Base-by-base conservation (phyloP, 2,888 invertebrate genomes). In the Drosophila paranaensis region DNA sequence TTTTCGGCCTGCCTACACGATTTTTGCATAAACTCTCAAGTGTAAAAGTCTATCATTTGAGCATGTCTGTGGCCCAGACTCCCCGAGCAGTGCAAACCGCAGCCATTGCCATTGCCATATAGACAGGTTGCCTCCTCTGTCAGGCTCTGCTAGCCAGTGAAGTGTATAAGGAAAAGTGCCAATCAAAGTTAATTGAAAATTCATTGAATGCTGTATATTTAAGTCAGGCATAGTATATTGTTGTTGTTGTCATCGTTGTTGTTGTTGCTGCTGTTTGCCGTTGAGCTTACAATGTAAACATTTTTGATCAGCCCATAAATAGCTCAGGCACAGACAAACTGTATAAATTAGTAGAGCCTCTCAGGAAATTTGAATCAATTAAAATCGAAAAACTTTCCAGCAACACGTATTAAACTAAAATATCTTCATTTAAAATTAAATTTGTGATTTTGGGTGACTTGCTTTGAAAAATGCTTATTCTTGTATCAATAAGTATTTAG, bases 121-220 rank as follows among this genome's bases (percentile, higher is more conserved):
- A 51, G 61, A 45, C 48, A 33, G 39, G 39, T 39, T 39, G 25
- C 14, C 20, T 20, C 14, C 50, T 57, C 39, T 53, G 48, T 57
- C 62, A 43, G 57, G 27, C 54, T 20, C 60, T 54, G 57, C 40
- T 50, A 55, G 69, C 64, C 79, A 77, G 66, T 74, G 73, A 81
- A 74, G 71, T 73, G 76, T 71, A 73, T 73, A 79, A 81, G 82
- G 84, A 86, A 86, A 86, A 86, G 89, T 86, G 85, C 79, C 85
- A 86, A 86, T 86, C 85, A 86, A 86, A 87, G 79, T 87, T 86
- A 89, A 86, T 86, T 86, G 85, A 86, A 86, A 89, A 89, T 86
- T 86, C 89, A 86, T 87, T 87, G 87, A 89, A 86, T 87, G 76
- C 74, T 85, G 89, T 87, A 86, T 85, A 88, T 85, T 85, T 88